Percentiles rank a stretch among this genome's conserved stretches.
Evolutionary conservation across 2,797 vertebrate genomes (phyloP).

Genomic region (Catharus ustulatus): DNA sequence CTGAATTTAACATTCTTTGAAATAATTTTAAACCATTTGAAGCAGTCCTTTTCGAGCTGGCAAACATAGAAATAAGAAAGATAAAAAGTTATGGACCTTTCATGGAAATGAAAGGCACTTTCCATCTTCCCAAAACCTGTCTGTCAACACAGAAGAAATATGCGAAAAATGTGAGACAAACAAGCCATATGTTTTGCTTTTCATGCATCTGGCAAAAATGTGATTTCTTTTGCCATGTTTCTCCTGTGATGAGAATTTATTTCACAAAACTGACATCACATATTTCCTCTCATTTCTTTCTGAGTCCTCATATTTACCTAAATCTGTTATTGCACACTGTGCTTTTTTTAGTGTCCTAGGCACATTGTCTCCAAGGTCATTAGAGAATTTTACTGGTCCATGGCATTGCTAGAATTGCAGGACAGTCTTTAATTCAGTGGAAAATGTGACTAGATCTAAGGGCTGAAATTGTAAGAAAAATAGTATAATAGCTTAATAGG

Average conservation of each 20-base stretch:
- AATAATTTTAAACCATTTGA: neutral
- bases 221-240: constrained; percentile 55
- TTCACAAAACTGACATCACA: constrained; percentile 41
- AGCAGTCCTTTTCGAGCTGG: neutral
- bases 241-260: constrained; percentile 47
- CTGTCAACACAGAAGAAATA: constrained; percentile 51
- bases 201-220: constrained; percentile 61
- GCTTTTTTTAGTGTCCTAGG: neutral
- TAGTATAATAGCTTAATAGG: neutral
- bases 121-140: constrained; percentile 42
- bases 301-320: neutral
- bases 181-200: constrained; percentile 67
- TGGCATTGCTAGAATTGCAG: neutral
- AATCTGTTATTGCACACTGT: neutral
- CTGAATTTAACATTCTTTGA: neutral
- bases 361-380: neutral
- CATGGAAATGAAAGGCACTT: constrained; percentile 18
- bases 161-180: constrained; percentile 56
- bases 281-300: neutral
- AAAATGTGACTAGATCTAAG: neutral
- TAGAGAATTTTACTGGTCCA: neutral
- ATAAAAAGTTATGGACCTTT: neutral
- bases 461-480: neutral
- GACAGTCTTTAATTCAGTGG: neutral
- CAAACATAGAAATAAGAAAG: neutral